Conservation (phyloP, 2,888 invertebrate genomes). For the Hydrotaea cyrtoneurina region DNA sequence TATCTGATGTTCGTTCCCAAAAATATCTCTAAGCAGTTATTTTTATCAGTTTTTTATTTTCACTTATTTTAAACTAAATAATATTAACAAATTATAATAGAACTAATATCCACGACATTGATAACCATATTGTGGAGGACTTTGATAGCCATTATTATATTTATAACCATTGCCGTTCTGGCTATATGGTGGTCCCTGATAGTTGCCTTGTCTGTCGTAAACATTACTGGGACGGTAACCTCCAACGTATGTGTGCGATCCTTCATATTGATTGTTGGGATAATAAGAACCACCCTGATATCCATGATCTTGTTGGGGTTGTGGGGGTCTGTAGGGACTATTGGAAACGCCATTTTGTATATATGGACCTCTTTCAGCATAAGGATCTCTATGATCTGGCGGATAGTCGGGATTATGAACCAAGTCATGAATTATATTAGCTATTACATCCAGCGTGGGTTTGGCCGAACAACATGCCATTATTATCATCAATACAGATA, state of each 20-base stretch:
- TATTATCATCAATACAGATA: slow-evolving; percentile 25
- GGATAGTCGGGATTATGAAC: slow-evolving; percentile 49
- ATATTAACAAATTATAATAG: not conserved
- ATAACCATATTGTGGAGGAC: slow-evolving; percentile 39
- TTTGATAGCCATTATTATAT: slow-evolving; percentile 13
- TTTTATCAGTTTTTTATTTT: no score
- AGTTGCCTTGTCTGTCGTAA: slow-evolving; percentile 51
- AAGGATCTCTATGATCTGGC: slow-evolving; percentile 10
- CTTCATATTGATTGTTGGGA: slow-evolving; percentile 14
- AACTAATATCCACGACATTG: slow-evolving; percentile 28
- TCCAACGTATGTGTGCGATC: slow-evolving; percentile 7
- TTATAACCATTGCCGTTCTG: slow-evolving; percentile 37
- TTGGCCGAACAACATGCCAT: slow-evolving; percentile 22
- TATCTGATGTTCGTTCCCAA: no score
- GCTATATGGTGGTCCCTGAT: slow-evolving; percentile 50
- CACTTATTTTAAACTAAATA: no score
- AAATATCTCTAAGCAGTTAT: no score
- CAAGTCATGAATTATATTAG: slow-evolving; percentile 50
- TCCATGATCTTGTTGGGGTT: not conserved
- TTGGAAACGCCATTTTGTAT: slow-evolving; percentile 24
- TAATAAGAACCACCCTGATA: slow-evolving; percentile 1
- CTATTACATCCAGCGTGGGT: slow-evolving; percentile 58
- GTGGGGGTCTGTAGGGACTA: slow-evolving; percentile 36
- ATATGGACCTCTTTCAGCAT: slow-evolving; percentile 26
- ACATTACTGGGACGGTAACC: slow-evolving; percentile 25